Evolutionary conservation across 2,888 invertebrate species (phyloP).

Genomic region (Microctonus hyperodae): DNA sequence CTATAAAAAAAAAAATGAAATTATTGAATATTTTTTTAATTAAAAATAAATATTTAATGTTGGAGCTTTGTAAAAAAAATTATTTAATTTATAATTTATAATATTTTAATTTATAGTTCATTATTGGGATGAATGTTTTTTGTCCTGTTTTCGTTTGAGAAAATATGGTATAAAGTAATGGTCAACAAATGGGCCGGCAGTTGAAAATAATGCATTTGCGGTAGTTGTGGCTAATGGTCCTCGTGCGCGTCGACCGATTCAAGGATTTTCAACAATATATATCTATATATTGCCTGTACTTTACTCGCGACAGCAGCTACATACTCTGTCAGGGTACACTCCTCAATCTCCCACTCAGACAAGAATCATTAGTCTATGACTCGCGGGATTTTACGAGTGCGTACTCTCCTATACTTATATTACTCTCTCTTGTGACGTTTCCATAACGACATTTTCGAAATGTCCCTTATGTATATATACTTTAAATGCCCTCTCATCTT

Average conservation of each 20-base stretch:
- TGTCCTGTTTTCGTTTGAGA: not conserved
- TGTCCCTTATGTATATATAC: not conserved
- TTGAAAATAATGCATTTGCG: slow-evolving; percentile 38
- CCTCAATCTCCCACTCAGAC: slow-evolving; percentile 62
- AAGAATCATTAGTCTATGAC: slow-evolving; percentile 58
- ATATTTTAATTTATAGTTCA: not conserved
- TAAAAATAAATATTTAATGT: too few relatives aligned
- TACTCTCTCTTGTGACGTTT: not conserved
- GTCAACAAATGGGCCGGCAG: slow-evolving; percentile 36
- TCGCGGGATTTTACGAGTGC: slow-evolving; percentile 29
- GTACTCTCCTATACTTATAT: slow-evolving; percentile 5
- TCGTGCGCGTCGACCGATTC: slow-evolving; percentile 42
- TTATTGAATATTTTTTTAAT: too few relatives aligned
- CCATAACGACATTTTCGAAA: slow-evolving; percentile 20
- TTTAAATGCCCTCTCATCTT: slow-evolving; percentile 19
- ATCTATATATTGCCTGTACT: not conserved
- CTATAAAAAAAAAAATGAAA: not conserved
- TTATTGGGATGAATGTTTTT: not conserved
- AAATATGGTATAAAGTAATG: slow-evolving; percentile 3
- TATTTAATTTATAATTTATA: not conserved
- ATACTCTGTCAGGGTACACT: slow-evolving; percentile 31
- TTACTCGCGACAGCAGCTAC: slow-evolving; percentile 2
- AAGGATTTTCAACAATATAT: slow-evolving; percentile 48
- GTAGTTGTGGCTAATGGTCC: slow-evolving; percentile 38
- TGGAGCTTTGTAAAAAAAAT: too few relatives aligned